phyloP scores from a whole-genome alignment of 2,888 invertebrate genomes.

The Gonocerus acuteangulatus region DNA sequence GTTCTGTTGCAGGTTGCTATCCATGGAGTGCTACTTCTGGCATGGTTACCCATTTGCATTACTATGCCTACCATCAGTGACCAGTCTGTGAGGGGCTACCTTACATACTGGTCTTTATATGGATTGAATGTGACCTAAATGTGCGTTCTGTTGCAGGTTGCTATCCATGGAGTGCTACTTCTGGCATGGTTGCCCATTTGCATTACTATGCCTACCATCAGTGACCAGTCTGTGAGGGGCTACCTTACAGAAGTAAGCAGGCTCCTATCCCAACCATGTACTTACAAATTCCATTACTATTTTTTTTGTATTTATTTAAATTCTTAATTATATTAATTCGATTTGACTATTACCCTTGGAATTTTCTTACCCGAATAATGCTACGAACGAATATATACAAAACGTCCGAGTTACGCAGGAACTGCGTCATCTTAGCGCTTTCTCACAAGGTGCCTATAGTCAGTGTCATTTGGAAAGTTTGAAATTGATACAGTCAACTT shows the following conservation, averaged over 20 bases:
- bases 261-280: neutral
- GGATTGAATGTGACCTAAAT: no score
- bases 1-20: conserved; percentile 18
- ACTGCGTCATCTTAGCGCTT: no score
- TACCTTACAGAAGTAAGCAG: conserved; percentile 70
- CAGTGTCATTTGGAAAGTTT: no score
- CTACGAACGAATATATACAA: no score
- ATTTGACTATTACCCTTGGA: no score
- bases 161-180: conserved; percentile 28
- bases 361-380: no score
- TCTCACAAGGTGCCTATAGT: no score
- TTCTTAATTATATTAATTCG: no score
- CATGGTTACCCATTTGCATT: conserved; percentile 4
- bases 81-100: conserved; percentile 69
- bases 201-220: conserved; percentile 50
- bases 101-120: no score
- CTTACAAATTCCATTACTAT: neutral
- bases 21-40: conserved; percentile 29
- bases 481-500: no score
- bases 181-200: conserved; percentile 20
- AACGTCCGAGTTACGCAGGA: no score
- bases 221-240: conserved; percentile 71
- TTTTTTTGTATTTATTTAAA: no score
- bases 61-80: conserved; percentile 58
- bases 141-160: conserved; percentile 14